Base-by-base conservation (phyloP, 1,140 invertebrate species). In the Tetramorium alpestre region DNA sequence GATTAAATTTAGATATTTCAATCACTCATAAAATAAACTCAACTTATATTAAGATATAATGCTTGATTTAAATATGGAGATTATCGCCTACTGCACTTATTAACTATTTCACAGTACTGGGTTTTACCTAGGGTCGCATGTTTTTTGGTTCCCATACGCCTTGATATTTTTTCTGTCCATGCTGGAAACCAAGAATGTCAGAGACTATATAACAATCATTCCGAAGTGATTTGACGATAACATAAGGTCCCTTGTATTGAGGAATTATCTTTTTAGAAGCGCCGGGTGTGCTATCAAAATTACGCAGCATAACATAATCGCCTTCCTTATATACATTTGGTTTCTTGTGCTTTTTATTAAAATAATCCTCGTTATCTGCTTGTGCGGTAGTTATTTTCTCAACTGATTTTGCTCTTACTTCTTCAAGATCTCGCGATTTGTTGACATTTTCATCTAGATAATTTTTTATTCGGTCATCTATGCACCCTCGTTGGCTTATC, bases 231-330 rank as follows among this genome's bases (percentile, higher is more conserved):
- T 33, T 33, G 28, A 33, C 28, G 2, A 33, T 33, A 33, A 33
- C 2, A 2, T 33, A 33, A 1, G 2, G 28, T 33, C 28, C 28
- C 28, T 33, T 41, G 7, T 81, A 91, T n/a, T 87, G 73, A 0
- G 89, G 90, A 33, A 91, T 62, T 1, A 92, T 62, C 47, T 92
- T 92, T 44, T 91, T 89, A 33, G 86, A 89, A 10, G 82, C 60
- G 5, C 89, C 91, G 1, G 3, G 3, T 1, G 10, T 22, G 28
- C 3, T 60, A 60, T 60, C 58, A 2, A 60, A 60, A 5, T 60
- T 93, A 49, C 33, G 72, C 13, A 92, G 87, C 78, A 92, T 85
- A 33, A 92, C 87, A 64, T 89, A 91, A 86, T 93, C 92, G 11
- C 90, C 90, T 10, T 86, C 54, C 13, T 72, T 72, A 69, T 93